phyloP scores from a whole-genome alignment of 2,113 vertebrate genomes.

The Pontoporia blainvillei region DNA sequence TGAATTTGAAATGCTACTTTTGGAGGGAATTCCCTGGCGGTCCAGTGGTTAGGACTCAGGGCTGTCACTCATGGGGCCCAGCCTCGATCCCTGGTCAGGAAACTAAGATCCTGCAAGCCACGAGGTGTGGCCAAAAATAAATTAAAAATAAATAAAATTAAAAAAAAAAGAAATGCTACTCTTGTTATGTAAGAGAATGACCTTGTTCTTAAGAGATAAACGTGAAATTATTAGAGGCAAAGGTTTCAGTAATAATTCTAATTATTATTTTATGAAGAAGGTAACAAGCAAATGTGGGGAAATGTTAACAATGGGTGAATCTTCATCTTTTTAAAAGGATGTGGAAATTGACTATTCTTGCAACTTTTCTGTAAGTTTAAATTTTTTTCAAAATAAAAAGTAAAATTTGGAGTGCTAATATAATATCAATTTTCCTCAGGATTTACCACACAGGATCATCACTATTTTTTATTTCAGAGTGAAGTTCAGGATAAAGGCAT shows the following conservation, averaged over 20 bases:
- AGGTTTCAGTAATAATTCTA: neutral
- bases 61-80: no score
- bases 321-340: neutral
- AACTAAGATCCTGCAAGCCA: no score
- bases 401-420: neutral
- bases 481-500: neutral
- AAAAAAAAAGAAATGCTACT: no score
- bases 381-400: neutral
- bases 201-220: neutral
- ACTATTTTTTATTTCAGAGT: neutral
- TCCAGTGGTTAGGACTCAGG: no score
- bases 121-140: no score
- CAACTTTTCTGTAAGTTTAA: neutral
- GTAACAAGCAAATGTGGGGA: neutral
- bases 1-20: neutral
- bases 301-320: neutral
- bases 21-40: no score
- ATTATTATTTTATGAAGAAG: neutral
- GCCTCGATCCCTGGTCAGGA: no score
- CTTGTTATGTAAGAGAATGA: neutral
- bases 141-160: no score
- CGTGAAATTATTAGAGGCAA: neutral
- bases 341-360: neutral
- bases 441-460: neutral
- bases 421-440: neutral